These are phyloP conservation scores for Drosophila prolongata DNA, from an alignment of 2,888 invertebrate genomes.

Conservation along the genomic window DNA sequence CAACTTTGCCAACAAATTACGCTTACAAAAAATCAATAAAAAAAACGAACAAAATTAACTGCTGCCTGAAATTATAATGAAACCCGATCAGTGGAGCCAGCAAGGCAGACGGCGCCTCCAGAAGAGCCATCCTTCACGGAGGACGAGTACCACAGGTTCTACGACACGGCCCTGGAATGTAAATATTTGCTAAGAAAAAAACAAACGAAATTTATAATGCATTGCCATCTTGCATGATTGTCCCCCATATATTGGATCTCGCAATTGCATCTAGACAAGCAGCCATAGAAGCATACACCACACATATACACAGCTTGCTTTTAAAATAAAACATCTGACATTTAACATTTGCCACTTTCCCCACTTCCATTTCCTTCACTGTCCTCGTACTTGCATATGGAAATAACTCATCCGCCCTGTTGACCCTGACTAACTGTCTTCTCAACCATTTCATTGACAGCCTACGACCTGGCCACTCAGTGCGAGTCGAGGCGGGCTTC, in stretches of 20 bases:
- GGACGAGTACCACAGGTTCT: constrained; percentile 92
- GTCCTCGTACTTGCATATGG: constrained; percentile 7
- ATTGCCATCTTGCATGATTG: constrained; percentile 36
- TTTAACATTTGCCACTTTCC: constrained; percentile 24
- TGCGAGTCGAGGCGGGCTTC: constrained; percentile 90
- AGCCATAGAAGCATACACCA: constrained; percentile 9
- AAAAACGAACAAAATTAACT: constrained; percentile 39
- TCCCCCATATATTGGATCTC: constrained; percentile 12
- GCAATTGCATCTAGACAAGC: constrained; percentile 14
- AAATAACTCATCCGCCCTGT: constrained; percentile 14
- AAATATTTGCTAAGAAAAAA: constrained; percentile 82
- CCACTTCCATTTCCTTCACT: constrained; percentile 3
- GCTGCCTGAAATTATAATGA: constrained; percentile 30
- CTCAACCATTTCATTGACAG: constrained; percentile 82
- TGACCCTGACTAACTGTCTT: constrained; percentile 24
- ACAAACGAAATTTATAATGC: constrained; percentile 5
- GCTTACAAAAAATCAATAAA: constrained; percentile 34
- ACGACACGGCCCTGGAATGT: constrained; percentile 93
- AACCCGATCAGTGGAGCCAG: constrained; percentile 57
- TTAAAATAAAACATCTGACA: constrained; percentile 28
- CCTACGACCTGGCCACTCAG: constrained; percentile 93
- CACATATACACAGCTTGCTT: constrained; percentile 12
- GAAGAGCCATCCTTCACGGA: constrained; percentile 86
- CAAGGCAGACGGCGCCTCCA: constrained; percentile 51
- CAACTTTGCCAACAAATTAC: constrained; percentile 45